Percentiles rank a stretch among this genome's conserved stretches.
Conservation (phyloP, 2,113 vertebrate species). For the Bagarius yarrelli region DNA sequence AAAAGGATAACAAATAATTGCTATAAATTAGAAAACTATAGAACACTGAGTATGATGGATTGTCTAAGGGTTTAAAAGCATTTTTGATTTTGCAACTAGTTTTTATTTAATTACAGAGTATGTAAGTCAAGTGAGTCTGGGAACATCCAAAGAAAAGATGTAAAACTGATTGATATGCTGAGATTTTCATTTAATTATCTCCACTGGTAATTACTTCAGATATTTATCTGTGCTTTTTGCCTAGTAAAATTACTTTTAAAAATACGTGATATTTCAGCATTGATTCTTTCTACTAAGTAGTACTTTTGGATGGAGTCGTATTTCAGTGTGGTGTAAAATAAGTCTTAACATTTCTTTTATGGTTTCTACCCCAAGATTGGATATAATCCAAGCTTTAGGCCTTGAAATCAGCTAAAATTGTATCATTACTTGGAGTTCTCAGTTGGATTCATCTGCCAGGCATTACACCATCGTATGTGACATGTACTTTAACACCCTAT, state of each 20-base stretch:
- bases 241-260: not conserved
- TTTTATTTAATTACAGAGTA: not conserved
- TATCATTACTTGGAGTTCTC: not conserved
- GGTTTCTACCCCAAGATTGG: not conserved
- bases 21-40: not conserved
- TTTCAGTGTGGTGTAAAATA: not conserved
- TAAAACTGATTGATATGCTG: not conserved
- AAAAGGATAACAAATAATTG: conserved; percentile 16
- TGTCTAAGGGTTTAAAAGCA: not conserved
- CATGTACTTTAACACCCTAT: no score
- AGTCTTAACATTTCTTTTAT: not conserved
- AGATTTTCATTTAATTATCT: not conserved
- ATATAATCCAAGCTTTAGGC: not conserved
- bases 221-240: not conserved
- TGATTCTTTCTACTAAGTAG: not conserved
- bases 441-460: not conserved
- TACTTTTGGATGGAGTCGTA: not conserved
- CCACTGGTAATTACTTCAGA: not conserved
- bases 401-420: not conserved
- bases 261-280: not conserved
- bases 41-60: not conserved
- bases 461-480: no score
- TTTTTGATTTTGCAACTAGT: not conserved
- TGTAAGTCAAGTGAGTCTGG: not conserved
- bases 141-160: not conserved